A percentile compares a stretch with the other conserved stretches of the same genome.
These are phyloP conservation scores for Megastigmus dorsalis DNA, from an alignment of 2,888 invertebrate species.

Conservation along the genomic window DNA sequence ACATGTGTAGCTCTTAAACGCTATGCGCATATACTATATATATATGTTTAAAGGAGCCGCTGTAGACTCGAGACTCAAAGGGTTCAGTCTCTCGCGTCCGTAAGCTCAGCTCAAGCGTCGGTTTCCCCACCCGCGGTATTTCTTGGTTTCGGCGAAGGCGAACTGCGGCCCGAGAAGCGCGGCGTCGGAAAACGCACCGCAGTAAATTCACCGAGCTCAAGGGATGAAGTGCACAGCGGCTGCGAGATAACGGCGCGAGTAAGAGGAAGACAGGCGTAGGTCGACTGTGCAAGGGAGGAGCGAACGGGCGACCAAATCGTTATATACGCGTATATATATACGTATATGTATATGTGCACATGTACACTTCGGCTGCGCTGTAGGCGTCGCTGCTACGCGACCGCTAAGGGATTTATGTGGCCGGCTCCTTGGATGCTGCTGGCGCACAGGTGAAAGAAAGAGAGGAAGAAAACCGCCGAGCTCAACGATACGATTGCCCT, in stretches of 20 bases:
- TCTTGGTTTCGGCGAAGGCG: slow-evolving; percentile 43
- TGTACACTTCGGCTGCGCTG: too few relatives aligned
- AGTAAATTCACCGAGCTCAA: slow-evolving; percentile 54
- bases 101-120: background rate
- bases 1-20: background rate
- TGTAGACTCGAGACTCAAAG: background rate
- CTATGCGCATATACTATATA: background rate
- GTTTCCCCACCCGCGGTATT: slow-evolving; percentile 15
- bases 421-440: background rate
- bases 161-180: background rate
- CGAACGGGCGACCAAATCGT: slow-evolving; percentile 31
- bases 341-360: too few relatives aligned
- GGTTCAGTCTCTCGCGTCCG: background rate
- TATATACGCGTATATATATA: too few relatives aligned
- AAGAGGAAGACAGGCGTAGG: slow-evolving; percentile 38
- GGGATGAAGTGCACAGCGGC: slow-evolving; percentile 49
- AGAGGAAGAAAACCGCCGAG: slow-evolving; percentile 4
- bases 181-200: slow-evolving; percentile 32
- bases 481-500: slow-evolving; percentile 34
- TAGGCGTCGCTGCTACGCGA: background rate
- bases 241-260: too few relatives aligned
- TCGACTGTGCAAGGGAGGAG: slow-evolving; percentile 31
- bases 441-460: background rate
- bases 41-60: too few relatives aligned
- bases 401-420: slow-evolving; percentile 34